phyloP scores from a whole-genome alignment of 2,888 invertebrate species.

The Oasisia sp. region DNA sequence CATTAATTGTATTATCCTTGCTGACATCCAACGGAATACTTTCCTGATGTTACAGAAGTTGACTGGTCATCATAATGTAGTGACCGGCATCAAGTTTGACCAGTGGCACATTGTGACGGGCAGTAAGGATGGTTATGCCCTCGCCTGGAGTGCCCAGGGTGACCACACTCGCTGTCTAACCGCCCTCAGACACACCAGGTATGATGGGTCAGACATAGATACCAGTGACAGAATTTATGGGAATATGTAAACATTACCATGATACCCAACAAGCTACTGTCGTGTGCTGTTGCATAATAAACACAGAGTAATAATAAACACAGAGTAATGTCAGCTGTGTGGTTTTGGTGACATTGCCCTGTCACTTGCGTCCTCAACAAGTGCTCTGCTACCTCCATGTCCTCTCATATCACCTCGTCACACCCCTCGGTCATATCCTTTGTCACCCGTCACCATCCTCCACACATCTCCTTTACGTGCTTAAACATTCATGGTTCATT shows the following conservation, averaged over 20 bases:
- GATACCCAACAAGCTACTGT: neutral
- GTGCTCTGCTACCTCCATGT: too few relatives aligned
- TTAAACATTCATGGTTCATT: too few relatives aligned
- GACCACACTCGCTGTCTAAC: slow-evolving; percentile 59
- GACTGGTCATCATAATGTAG: slow-evolving; percentile 58
- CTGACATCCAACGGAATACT: neutral
- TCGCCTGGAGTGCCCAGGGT: slow-evolving; percentile 63
- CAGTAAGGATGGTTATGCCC: slow-evolving; percentile 62
- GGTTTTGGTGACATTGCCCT: neutral
- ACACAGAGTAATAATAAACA: neutral
- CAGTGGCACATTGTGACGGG: slow-evolving; percentile 64
- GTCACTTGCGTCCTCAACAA: too few relatives aligned
- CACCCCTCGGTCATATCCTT: too few relatives aligned
- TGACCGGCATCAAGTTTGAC: slow-evolving; percentile 63
- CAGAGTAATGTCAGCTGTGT: neutral
- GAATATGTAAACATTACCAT: neutral
- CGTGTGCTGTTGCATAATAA: neutral
- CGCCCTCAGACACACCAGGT: slow-evolving; percentile 65
- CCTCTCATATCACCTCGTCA: too few relatives aligned
- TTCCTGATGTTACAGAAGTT: slow-evolving; percentile 48
- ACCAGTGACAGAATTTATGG: neutral
- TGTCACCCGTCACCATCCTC: too few relatives aligned
- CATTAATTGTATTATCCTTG: neutral
- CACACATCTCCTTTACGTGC: too few relatives aligned
- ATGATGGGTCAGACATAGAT: neutral